Conservation (phyloP, 1,140 invertebrate species). For the Sitophilus oryzae region DNA sequence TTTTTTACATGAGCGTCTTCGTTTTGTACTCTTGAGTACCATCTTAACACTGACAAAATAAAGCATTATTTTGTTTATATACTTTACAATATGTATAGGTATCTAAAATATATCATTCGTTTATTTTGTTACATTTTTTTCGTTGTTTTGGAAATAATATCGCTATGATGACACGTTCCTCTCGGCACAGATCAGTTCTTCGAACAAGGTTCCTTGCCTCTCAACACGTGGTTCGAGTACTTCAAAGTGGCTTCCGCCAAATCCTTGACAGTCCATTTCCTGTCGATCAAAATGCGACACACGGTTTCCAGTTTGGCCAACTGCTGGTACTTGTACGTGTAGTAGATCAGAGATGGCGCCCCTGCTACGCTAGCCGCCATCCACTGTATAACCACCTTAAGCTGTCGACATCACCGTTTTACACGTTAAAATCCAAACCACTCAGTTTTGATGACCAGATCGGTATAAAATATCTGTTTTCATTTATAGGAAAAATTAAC, state of each 20-base stretch:
- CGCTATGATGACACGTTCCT: conserved; percentile 12
- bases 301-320: conserved; percentile 69
- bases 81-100: no score
- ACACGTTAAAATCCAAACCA: no score
- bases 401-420: conserved; percentile 65
- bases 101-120: no score
- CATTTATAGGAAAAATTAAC: no score
- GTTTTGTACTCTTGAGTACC: no score
- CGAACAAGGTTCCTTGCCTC: conserved; percentile 57
- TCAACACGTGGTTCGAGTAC: conserved; percentile 55
- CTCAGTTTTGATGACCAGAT: no score
- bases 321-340: conserved; percentile 59
- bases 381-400: conserved; percentile 72
- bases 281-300: conserved; percentile 60
- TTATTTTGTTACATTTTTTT: no score
- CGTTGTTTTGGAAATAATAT: no score
- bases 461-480: no score
- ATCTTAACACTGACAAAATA: no score
- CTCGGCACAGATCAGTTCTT: conserved; percentile 57
- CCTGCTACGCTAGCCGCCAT: conserved; percentile 66
- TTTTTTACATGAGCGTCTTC: no score
- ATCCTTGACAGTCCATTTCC: conserved; percentile 73
- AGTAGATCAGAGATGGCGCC: conserved; percentile 62
- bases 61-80: no score
- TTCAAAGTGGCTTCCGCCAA: conserved; percentile 62